phyloP scores from a whole-genome alignment of 2,797 vertebrate genomes.

The Ciconia nigra region DNA sequence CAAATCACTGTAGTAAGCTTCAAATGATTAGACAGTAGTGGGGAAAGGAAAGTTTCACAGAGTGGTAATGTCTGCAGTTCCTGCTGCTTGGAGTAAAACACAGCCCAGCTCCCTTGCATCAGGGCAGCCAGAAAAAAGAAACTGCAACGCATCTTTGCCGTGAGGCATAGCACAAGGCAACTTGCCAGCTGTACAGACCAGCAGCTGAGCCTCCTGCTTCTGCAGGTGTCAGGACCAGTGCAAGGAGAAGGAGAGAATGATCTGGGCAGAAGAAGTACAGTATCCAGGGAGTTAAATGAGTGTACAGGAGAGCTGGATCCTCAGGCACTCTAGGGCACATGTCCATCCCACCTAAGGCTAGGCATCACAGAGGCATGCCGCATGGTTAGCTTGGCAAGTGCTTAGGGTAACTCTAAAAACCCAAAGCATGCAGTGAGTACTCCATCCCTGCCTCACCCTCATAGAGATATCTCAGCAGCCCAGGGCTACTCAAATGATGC shows the following conservation, averaged over 20 bases:
- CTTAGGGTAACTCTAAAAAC: neutral
- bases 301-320: neutral
- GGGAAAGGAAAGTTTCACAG: neutral
- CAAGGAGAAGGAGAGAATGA: neutral
- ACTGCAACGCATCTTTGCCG: neutral
- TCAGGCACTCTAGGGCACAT: neutral
- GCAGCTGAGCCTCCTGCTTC: neutral
- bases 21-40: neutral
- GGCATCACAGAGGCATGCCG: neutral
- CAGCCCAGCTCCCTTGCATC: neutral
- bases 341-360: neutral
- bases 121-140: neutral
- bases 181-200: neutral
- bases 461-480: neutral
- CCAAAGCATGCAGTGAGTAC: neutral
- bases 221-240: neutral
- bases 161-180: accelerated
- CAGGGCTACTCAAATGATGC: neutral
- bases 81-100: neutral
- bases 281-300: neutral
- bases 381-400: accelerated
- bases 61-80: neutral
- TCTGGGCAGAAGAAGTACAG: neutral
- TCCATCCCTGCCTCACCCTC: neutral
- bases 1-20: neutral